phyloP scores from a whole-genome alignment of 2,797 vertebrate species.

The Macropus fuliginosus region DNA sequence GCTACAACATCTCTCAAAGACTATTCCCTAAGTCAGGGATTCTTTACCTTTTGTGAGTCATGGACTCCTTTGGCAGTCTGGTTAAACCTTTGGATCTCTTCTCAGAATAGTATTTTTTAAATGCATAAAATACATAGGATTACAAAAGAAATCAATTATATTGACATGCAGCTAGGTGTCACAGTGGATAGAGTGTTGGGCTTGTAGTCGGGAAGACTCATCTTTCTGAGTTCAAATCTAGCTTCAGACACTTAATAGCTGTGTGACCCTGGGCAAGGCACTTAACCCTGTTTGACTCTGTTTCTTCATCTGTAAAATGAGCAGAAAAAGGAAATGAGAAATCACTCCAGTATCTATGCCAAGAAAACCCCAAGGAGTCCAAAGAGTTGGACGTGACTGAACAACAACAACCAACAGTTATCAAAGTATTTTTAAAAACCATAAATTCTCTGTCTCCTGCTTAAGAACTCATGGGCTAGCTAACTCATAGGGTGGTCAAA shows the following conservation, averaged over 20 bases:
- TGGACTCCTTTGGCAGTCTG: background rate
- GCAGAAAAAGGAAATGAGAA: background rate
- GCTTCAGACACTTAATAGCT: background rate
- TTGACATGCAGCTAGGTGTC: background rate
- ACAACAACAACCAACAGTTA: background rate
- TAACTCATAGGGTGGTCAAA: fast-evolving
- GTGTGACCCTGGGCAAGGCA: background rate
- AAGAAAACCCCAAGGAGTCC: background rate
- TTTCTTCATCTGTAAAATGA: background rate
- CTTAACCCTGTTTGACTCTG: background rate
- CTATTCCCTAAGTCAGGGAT: background rate
- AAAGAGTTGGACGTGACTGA: background rate
- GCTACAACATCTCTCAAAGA: background rate
- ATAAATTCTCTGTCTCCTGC: background rate
- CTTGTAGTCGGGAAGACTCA: background rate
- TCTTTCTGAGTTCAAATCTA: background rate
- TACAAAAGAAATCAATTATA: background rate
- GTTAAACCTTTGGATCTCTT: background rate
- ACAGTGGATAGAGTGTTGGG: background rate
- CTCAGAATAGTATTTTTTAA: background rate
- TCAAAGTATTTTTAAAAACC: background rate
- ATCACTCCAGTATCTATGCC: background rate
- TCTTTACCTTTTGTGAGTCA: background rate
- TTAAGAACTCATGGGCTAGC: background rate
- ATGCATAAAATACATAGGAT: background rate